phyloP scores from a whole-genome alignment of 2,888 invertebrate species.

The Cyclophora punctaria region DNA sequence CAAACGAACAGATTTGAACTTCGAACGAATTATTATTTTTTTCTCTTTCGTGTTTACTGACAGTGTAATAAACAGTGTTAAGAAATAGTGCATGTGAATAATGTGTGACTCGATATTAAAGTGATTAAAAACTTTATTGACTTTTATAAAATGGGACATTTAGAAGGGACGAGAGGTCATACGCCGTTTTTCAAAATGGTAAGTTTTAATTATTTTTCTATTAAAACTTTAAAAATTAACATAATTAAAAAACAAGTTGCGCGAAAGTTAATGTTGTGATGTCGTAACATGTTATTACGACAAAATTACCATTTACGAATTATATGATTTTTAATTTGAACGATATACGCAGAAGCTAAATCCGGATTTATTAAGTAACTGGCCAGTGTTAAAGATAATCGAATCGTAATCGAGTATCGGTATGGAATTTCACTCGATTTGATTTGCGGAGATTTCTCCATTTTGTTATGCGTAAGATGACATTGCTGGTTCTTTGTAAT shows the following conservation, averaged over 20 bases:
- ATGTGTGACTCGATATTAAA: slow-evolving; percentile 44
- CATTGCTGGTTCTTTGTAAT: slow-evolving; percentile 4
- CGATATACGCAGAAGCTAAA: not conserved
- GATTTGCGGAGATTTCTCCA: slow-evolving; percentile 29
- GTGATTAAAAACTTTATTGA: slow-evolving; percentile 33
- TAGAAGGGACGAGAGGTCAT: slow-evolving; percentile 48
- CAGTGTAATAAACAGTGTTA: slow-evolving; percentile 43
- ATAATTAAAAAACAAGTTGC: not conserved
- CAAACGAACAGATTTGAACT: slow-evolving; percentile 44
- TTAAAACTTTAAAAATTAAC: not conserved
- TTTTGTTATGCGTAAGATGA: slow-evolving; percentile 27
- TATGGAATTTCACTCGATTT: slow-evolving; percentile 45
- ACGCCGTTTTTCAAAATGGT: slow-evolving; percentile 57
- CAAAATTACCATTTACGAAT: slow-evolving; percentile 4
- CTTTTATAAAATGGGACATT: slow-evolving; percentile 51
- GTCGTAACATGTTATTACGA: not conserved
- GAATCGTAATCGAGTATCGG: slow-evolving; percentile 31
- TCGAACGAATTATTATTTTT: slow-evolving; percentile 38
- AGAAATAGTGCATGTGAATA: slow-evolving; percentile 53
- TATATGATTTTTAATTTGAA: not conserved
- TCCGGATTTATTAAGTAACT: slow-evolving; percentile 38
- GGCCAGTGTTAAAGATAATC: slow-evolving; percentile 22
- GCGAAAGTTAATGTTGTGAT: not conserved
- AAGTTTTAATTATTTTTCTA: slow-evolving; percentile 25
- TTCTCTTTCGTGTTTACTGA: slow-evolving; percentile 43